These are phyloP conservation scores for Porites rus DNA, from an alignment of 92 coral and sea anemone genomes.

Conservation along the genomic window DNA sequence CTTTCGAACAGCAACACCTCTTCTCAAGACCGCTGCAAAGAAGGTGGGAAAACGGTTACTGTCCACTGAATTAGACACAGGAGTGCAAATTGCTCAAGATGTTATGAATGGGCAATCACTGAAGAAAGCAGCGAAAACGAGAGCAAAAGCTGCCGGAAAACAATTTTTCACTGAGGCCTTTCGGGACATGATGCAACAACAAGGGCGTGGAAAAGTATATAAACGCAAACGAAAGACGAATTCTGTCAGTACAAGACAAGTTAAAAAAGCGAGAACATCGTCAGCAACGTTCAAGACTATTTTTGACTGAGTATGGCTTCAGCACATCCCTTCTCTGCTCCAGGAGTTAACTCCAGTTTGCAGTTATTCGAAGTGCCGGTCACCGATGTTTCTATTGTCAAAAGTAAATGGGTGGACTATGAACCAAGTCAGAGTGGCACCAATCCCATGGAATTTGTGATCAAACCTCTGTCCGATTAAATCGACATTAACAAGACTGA, in stretches of 20 bases:
- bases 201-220: background rate
- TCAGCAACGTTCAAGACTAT: conserved; percentile 9
- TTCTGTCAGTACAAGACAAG: background rate
- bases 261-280: background rate
- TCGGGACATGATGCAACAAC: background rate
- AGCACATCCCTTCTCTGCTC: conserved; percentile 36
- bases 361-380: conserved; percentile 34
- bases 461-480: conserved; percentile 12
- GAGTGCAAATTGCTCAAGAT: background rate
- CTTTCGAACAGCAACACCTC: background rate
- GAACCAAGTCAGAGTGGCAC: conserved; percentile 37
- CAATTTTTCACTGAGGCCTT: conserved; percentile 6
- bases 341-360: conserved; percentile 31
- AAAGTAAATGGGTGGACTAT: conserved; percentile 30
- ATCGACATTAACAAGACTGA: conserved; percentile 43
- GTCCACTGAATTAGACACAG: conserved; percentile 7
- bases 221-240: background rate
- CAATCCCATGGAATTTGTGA: conserved; percentile 34
- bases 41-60: conserved; percentile 18
- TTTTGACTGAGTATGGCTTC: conserved; percentile 32
- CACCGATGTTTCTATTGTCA: conserved; percentile 41
- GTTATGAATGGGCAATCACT: background rate
- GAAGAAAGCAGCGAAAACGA: background rate
- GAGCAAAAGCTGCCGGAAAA: conserved; percentile 21
- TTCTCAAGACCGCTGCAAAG: conserved; percentile 10